Base-by-base conservation (phyloP, 2,888 invertebrate genomes). In the Mechanitis messenoides region DNA sequence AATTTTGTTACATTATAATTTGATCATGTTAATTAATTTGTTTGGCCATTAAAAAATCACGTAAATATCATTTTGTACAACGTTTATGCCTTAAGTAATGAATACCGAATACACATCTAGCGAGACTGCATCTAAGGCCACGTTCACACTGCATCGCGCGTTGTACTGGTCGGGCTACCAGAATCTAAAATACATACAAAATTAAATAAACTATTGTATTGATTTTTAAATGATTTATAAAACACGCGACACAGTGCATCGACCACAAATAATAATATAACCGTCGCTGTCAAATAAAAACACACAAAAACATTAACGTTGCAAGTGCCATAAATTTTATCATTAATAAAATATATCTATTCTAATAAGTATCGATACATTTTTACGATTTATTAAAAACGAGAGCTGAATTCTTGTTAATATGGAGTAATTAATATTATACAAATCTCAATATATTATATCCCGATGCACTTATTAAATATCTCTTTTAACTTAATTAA, bases 321-420 rank as follows among this genome's bases (percentile, higher is more conserved):
- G 63, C 65, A 63, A 66, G 63, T 63, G 63, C 65, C 65, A 56
- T 61, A 57, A 59, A 53, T n/a, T 50, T 45, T 11, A 56, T 50
- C 9, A 7, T 31, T 50, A 50, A 31, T 9, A 50, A 50, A 50
- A 50, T 50, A 50, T 50, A 50, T 31, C 50, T 50, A 50, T 50
- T 50, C 31, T 50, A 50, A 28, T 50, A 47, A 47, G n/a, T 20
- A 47, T 47, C 47, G n/a, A 6, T 20, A 47, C 20, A 20, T 20
- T 20, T 20, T 20, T 35, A 50, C 7, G 50, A 50, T 31, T 28
- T 31, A 9, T 50, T 31, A 50, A 50, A 50, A 50, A 31, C 50
- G 50, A 50, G 50, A 50, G 31, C 28, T 31, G 31, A 50, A 5
- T 50, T 54, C 57, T 46, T 35, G 54, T 28, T 54, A 12, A 53